Evolutionary conservation across 2,113 vertebrate genomes (phyloP).

Genomic region (Gymnobelideus leadbeateri): DNA sequence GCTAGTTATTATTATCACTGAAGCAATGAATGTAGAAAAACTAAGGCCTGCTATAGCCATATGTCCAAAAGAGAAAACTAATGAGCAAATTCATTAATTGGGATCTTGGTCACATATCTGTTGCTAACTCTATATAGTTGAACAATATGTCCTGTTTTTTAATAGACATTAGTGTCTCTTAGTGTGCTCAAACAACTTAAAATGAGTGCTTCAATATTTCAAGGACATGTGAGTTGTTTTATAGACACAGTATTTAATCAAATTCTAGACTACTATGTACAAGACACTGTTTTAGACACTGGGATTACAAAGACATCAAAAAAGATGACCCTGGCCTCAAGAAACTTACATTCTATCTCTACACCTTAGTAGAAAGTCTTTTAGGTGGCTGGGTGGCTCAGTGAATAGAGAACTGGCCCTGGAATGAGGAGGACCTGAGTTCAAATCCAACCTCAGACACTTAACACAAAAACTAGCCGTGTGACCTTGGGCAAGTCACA

Average conservation of each 20-base stretch:
- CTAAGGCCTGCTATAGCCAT: neutral
- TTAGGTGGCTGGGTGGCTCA: neutral
- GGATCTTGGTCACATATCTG: neutral
- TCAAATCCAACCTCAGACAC: too few relatives aligned
- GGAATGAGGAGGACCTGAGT: too few relatives aligned
- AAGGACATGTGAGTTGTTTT: neutral
- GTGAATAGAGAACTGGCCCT: too few relatives aligned
- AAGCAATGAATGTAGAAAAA: neutral
- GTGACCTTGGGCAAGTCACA: too few relatives aligned
- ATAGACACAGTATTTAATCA: neutral
- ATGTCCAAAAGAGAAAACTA: neutral
- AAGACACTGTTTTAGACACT: neutral
- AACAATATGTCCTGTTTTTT: neutral
- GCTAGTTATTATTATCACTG: neutral
- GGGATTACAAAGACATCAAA: neutral
- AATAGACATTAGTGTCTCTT: neutral
- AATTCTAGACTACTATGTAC: neutral
- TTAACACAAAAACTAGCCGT: too few relatives aligned
- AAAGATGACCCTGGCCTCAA: neutral
- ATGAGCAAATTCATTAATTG: neutral
- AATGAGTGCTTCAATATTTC: neutral
- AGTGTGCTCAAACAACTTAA: neutral
- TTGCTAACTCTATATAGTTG: neutral
- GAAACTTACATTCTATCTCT: neutral
- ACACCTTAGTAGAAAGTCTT: neutral